Percentiles rank a stretch among this genome's conserved stretches.
Evolutionary conservation across 2,797 vertebrate species (phyloP).

Genomic region (Varecia variegata): DNA sequence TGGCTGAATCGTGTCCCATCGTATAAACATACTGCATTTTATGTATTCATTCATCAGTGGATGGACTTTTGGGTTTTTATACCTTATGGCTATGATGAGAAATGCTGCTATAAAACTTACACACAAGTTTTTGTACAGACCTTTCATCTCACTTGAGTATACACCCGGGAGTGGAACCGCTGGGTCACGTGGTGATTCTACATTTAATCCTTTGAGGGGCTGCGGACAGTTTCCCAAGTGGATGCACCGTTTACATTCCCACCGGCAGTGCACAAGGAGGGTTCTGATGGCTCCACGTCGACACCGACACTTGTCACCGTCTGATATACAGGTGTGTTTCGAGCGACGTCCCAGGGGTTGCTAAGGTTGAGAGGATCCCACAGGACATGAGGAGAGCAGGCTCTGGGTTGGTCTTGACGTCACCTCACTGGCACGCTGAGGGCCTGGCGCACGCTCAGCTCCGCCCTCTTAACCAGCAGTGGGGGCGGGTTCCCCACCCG

Average conservation of each 20-base stretch:
- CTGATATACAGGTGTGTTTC: accelerated
- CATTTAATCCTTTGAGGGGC: background rate
- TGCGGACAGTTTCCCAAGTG: background rate
- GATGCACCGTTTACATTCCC: accelerated
- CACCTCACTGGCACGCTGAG: accelerated
- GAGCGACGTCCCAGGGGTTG: too few relatives aligned
- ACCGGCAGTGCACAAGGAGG: accelerated
- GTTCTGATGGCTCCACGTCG: accelerated
- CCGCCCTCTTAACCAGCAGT: background rate
- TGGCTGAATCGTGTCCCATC: accelerated
- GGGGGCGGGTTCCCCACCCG: accelerated
- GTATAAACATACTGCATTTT: background rate
- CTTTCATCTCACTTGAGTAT: background rate
- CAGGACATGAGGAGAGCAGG: background rate
- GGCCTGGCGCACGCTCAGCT: background rate
- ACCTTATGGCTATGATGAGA: background rate
- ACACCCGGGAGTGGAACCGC: background rate
- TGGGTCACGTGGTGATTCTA: background rate
- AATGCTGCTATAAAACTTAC: background rate
- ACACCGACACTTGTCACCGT: accelerated
- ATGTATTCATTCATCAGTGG: accelerated
- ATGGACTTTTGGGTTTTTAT: background rate
- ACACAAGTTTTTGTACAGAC: background rate
- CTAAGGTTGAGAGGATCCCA: background rate
- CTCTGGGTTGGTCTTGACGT: too few relatives aligned